These are phyloP conservation scores for Atta colombica DNA, from an alignment of 1,140 invertebrate species.

Conservation along the genomic window DNA sequence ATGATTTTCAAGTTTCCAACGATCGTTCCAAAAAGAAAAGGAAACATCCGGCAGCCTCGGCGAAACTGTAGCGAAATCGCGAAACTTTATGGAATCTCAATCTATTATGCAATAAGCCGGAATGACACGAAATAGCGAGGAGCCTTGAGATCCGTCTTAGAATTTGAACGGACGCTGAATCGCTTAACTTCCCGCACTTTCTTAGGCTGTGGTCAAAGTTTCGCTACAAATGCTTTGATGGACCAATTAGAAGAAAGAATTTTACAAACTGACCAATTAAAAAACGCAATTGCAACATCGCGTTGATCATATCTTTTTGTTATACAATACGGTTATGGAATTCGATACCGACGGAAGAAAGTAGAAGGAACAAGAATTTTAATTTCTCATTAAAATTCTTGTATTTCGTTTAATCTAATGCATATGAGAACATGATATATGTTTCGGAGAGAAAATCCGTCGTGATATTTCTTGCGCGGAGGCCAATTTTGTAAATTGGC, in stretches of 20 bases:
- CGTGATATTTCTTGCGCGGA: not conserved
- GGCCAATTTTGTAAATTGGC: not conserved
- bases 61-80: slow-evolving; percentile 1
- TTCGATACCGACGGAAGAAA: not conserved
- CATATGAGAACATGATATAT: too few species aligned
- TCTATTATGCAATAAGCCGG: slow-evolving; percentile 23
- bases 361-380: too few species aligned
- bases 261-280: too few species aligned
- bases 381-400: not conserved
- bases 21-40: not conserved
- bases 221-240: too few species aligned
- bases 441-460: not conserved
- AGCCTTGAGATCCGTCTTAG: not conserved
- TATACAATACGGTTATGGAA: not conserved
- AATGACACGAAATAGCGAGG: not conserved
- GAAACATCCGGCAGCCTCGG: not conserved
- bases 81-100: not conserved
- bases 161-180: not conserved
- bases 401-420: not conserved
- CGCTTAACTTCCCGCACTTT: not conserved
- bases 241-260: too few species aligned
- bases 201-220: not conserved
- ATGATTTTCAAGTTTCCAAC: not conserved
- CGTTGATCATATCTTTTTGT: too few species aligned
- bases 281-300: too few species aligned